These are phyloP conservation scores for Acrocephalus kingi DNA, from an alignment of 2,113 vertebrate species.

Conservation along the genomic window DNA sequence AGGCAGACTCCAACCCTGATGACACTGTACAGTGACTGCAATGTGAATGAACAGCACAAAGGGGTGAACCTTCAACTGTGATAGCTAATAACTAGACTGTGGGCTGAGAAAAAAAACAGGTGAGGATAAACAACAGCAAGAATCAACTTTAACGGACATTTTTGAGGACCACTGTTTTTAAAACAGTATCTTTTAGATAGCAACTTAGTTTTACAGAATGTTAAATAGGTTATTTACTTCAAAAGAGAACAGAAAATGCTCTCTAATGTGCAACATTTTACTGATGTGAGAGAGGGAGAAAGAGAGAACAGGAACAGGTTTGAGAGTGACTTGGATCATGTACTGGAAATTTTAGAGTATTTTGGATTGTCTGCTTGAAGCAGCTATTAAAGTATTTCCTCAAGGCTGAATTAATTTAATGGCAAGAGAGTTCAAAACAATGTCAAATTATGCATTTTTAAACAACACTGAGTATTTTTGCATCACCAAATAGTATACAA, in stretches of 20 bases:
- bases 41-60: background rate
- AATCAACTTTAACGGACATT: background rate
- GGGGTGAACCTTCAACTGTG: background rate
- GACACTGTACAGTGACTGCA: background rate
- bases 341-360: background rate
- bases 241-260: background rate
- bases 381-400: conserved; percentile 10
- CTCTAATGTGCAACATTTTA: background rate
- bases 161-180: background rate
- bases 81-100: background rate
- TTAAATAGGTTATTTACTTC: background rate
- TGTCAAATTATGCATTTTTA: conserved; percentile 35
- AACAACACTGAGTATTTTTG: conserved; percentile 20
- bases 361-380: background rate
- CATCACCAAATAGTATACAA: background rate
- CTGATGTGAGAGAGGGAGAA: background rate
- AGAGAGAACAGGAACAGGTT: background rate
- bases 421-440: background rate
- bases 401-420: conserved; percentile 13
- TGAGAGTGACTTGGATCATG: background rate
- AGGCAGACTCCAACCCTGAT: background rate
- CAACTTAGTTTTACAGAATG: background rate
- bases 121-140: background rate
- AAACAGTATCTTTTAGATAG: background rate
- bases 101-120: background rate